Percentiles rank a stretch among this genome's conserved stretches.
Conservation (phyloP, 2,888 invertebrate genomes). For the Chymomyza procnemis region DNA sequence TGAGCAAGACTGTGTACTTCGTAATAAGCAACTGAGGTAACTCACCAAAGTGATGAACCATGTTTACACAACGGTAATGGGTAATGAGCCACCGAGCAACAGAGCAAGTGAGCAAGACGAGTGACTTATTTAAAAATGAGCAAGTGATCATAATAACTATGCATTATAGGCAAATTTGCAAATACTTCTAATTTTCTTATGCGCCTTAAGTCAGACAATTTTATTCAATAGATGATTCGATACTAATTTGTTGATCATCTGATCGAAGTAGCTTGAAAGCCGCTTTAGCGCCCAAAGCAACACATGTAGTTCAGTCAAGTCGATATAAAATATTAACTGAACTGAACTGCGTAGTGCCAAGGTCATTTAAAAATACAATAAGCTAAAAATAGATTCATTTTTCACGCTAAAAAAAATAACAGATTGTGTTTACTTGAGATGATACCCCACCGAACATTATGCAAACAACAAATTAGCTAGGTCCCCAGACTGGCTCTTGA, state of each 20-base stretch:
- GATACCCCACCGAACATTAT: slow-evolving; percentile 22
- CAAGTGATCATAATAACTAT: too few relatives aligned
- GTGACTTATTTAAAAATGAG: too few relatives aligned
- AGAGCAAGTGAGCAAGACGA: too few relatives aligned
- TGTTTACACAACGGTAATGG: too few relatives aligned
- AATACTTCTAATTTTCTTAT: not conserved
- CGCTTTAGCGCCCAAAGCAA: not conserved
- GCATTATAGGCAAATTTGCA: too few relatives aligned
- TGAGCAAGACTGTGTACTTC: too few relatives aligned
- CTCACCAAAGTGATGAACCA: too few relatives aligned
- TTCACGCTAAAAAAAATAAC: not conserved
- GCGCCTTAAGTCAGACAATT: slow-evolving; percentile 31
- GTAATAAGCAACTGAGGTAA: too few relatives aligned
- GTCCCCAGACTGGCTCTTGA: not conserved
- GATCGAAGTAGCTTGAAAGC: not conserved
- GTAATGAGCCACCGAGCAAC: too few relatives aligned
- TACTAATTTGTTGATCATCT: not conserved
- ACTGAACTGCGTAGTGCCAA: slow-evolving; percentile 54
- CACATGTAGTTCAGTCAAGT: not conserved
- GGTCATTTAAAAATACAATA: slow-evolving; percentile 73
- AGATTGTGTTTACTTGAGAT: not conserved
- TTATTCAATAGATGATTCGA: slow-evolving; percentile 13
- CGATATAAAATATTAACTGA: not conserved
- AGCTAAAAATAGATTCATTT: slow-evolving; percentile 68
- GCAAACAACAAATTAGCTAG: slow-evolving; percentile 45